Conservation (phyloP, 1,140 invertebrate genomes). For the Dinothrombium tinctorium region DNA sequence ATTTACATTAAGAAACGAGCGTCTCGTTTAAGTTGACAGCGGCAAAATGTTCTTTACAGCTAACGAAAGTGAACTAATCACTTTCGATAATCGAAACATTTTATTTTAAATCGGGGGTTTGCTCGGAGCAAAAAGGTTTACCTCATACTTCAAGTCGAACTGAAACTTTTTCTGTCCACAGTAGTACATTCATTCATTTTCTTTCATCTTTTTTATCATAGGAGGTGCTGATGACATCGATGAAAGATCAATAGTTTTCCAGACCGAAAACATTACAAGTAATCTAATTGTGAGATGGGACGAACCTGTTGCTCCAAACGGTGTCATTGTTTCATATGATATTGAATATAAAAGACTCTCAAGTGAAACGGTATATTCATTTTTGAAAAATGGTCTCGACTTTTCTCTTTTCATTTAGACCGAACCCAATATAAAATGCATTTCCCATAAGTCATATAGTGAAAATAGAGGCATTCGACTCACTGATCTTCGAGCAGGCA, state of each 20-base stretch:
- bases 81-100: no score
- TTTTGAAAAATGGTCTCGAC: slow-evolving; percentile 5
- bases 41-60: no score
- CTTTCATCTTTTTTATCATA: no score
- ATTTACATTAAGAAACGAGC: no score
- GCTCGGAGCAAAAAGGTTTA: no score
- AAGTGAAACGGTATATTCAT: slow-evolving; percentile 14
- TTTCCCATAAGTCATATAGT: slow-evolving; percentile 27
- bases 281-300: slow-evolving; percentile 35
- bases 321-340: slow-evolving; percentile 53
- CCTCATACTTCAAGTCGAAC: no score
- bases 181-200: no score
- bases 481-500: slow-evolving; percentile 42
- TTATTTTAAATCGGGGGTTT: no score
- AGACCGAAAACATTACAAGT: slow-evolving; percentile 18
- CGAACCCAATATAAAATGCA: no score
- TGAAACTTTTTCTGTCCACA: no score
- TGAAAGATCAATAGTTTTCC: slow-evolving; percentile 11
- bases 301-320: slow-evolving; percentile 56
- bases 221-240: slow-evolving; percentile 13
- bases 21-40: no score
- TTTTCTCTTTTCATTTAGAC: slow-evolving; percentile 5
- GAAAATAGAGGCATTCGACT: slow-evolving; percentile 20
- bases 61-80: no score
- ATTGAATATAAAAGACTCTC: slow-evolving; percentile 36